Evolutionary conservation across 2,888 invertebrate genomes (phyloP).

Genomic region (Trichopria drosophilae): DNA sequence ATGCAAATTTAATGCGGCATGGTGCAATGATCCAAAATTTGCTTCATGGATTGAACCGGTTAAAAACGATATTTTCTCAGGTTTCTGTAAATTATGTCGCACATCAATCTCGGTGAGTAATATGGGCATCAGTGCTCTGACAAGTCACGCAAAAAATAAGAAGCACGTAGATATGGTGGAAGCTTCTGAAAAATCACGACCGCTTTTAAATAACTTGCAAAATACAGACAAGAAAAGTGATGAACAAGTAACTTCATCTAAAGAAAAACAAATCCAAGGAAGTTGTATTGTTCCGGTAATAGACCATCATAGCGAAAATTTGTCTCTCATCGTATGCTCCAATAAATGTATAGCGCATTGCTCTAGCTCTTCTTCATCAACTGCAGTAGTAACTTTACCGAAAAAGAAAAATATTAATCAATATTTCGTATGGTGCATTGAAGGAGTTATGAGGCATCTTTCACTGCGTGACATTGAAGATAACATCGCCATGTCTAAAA

Average conservation of each 20-base stretch:
- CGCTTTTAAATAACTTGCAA: too few relatives aligned
- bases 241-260: too few relatives aligned
- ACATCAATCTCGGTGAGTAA: conserved; percentile 9
- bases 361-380: not conserved
- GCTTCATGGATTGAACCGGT: conserved; percentile 7
- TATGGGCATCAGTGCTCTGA: conserved; percentile 20
- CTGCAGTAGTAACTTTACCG: not conserved
- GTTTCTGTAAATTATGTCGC: conserved; percentile 7
- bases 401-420: conserved; percentile 2
- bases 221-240: too few relatives aligned
- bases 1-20: too few relatives aligned
- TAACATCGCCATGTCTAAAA: conserved; percentile 15
- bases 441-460: conserved; percentile 21
- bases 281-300: too few relatives aligned
- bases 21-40: too few relatives aligned
- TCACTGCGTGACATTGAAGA: conserved; percentile 25
- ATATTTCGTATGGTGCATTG: conserved; percentile 24
- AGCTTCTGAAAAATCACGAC: not conserved
- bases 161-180: conserved; percentile 7
- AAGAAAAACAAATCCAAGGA: too few relatives aligned
- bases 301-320: too few relatives aligned
- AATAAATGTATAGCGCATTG: not conserved
- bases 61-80: not conserved
- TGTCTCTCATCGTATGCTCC: too few relatives aligned
- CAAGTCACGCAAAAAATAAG: conserved; percentile 17